Conservation (phyloP, 1,140 invertebrate genomes). For the Glomeris maerens region DNA sequence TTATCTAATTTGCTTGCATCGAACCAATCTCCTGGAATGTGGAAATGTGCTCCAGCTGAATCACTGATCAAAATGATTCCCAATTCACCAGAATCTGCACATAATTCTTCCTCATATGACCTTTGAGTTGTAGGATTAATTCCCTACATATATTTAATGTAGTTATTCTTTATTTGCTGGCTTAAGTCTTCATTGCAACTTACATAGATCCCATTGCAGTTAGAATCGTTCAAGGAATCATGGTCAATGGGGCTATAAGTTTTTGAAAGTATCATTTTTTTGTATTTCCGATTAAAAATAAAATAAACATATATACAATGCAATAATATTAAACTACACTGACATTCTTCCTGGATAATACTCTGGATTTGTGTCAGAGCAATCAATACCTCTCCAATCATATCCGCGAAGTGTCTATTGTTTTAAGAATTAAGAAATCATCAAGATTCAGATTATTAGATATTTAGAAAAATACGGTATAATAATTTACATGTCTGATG, state of each 20-base stretch:
- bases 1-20: too few species aligned
- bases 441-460: not conserved
- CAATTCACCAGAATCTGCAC: slow-evolving; percentile 24
- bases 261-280: not conserved
- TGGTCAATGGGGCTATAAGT: slow-evolving; percentile 18
- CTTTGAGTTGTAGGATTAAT: slow-evolving; percentile 23
- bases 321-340: not conserved
- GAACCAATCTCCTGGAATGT: slow-evolving; percentile 34
- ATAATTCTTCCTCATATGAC: slow-evolving; percentile 34
- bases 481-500: not conserved
- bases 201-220: slow-evolving; percentile 38
- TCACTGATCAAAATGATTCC: slow-evolving; percentile 36
- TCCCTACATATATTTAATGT: slow-evolving; percentile 20
- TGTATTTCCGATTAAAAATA: not conserved
- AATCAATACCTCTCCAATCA: slow-evolving; percentile 37
- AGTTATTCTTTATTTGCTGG: too few species aligned
- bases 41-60: slow-evolving; percentile 39
- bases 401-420: slow-evolving; percentile 29
- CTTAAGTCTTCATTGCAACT: too few species aligned
- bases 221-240: slow-evolving; percentile 30
- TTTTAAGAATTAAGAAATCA: slow-evolving; percentile 25
- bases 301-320: too few species aligned
- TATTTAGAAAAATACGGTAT: not conserved
- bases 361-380: slow-evolving; percentile 27
- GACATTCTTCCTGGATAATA: slow-evolving; percentile 32